Conservation (phyloP, 2,888 invertebrate species). For the Nebria brevicollis region DNA sequence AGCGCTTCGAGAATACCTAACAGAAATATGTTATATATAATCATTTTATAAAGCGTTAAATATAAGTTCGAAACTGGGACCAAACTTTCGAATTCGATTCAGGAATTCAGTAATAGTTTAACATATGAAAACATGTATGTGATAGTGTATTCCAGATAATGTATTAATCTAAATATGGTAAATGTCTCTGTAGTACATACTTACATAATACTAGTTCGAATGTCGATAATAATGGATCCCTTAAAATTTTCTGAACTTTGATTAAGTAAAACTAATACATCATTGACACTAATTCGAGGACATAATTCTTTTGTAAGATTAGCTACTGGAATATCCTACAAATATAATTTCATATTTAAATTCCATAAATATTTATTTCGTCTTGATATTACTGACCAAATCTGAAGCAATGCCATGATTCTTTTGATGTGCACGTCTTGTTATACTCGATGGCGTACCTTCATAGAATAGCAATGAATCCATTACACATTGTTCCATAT, state of each 20-base stretch:
- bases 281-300: conserved; percentile 86
- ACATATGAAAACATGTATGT: not conserved
- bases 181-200: conserved; percentile 52
- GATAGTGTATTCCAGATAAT: too few species aligned
- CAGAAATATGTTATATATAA: conserved; percentile 20
- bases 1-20: conserved; percentile 80
- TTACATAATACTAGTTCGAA: conserved; percentile 73
- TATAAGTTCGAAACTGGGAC: not conserved
- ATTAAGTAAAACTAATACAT: conserved; percentile 69
- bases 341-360: conserved; percentile 48
- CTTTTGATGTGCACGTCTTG: conserved; percentile 81
- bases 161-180: too few species aligned
- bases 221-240: conserved; percentile 74
- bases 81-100: too few species aligned
- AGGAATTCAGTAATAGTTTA: not conserved
- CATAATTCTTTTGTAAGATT: conserved; percentile 79
- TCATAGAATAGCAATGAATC: conserved; percentile 88
- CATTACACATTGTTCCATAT: conserved; percentile 91
- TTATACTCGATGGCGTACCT: conserved; percentile 87
- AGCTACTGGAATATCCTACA: conserved; percentile 75
- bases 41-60: not conserved
- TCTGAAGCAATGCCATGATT: conserved; percentile 50
- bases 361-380: conserved; percentile 51
- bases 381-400: conserved; percentile 48
- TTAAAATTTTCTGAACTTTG: conserved; percentile 65